Base-by-base conservation (phyloP, 2,888 invertebrate genomes). In the Spilosoma lubricipeda region DNA sequence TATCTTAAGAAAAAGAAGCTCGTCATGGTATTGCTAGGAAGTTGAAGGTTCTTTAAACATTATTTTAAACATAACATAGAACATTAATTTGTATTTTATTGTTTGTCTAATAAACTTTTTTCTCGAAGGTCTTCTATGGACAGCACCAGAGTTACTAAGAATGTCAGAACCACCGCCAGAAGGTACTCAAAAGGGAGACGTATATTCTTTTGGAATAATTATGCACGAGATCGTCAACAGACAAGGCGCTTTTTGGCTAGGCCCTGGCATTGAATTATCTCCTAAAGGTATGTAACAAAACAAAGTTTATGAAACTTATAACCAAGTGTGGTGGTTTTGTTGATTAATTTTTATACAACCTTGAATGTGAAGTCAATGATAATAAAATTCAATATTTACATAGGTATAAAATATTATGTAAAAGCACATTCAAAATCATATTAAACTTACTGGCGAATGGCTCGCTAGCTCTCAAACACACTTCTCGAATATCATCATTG, bases 121-220 rank as follows among this genome's bases (percentile, higher is more conserved):
- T 56, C 8, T 56, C 11, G 2, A 71, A 99, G 99, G 97, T 89
- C 97, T 97, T 85, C 94, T 99, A 56, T 99, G 99, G 99, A 99
- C 99, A 0, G 97, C 99, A 0, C 99, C 99, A 0, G 99, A 99
- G 91, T 91, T 99, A 30, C 96, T 99, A 67, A 96, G 98, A 73
- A 96, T 97, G 94, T 93, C 96, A 42, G 96, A 97, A 72, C 96
- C 96, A 0, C 96, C 97, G 0, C 96, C 96, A 0, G 97, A 97
- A 87, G 98, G 98, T 1, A 98, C 98, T 0, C 98, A 98, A 89
- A 98, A 98, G 91, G 99, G 98, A 36, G 99, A 99, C 89, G 98
- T 99, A n/a, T 99, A 99, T 92, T 98, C 99, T 65, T 99, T 99
- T 90, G 99, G 97, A 23, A 98, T 99, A 86, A 98, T 99, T 87